Evolutionary conservation across 2,113 vertebrate genomes (phyloP).

Genomic region (Empidonax traillii): DNA sequence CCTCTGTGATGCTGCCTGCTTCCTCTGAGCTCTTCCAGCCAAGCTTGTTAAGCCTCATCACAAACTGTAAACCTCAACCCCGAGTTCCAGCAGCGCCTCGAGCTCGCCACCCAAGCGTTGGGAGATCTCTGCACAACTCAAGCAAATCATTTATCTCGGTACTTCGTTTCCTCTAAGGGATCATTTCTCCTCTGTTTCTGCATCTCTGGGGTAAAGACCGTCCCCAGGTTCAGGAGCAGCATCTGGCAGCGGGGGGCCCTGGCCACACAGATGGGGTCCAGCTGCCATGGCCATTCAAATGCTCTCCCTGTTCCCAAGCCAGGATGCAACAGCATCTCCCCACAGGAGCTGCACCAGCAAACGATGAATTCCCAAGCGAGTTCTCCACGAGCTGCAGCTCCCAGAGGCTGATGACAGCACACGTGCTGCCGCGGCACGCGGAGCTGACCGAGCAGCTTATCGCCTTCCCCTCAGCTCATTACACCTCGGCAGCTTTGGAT

Average conservation of each 20-base stretch:
- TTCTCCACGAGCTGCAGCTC: not conserved
- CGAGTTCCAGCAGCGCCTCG: not conserved
- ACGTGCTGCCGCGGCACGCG: not conserved
- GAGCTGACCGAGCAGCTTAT: constrained; percentile 6
- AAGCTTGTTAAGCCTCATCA: constrained; percentile 37
- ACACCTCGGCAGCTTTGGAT: not conserved
- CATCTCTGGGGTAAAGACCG: not conserved
- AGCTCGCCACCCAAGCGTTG: constrained; percentile 30
- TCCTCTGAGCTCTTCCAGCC: not conserved
- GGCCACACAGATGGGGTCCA: fast-evolving
- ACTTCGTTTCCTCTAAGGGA: not conserved
- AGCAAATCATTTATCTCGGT: not conserved
- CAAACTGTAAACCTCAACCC: constrained; percentile 34
- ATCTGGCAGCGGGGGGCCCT: fast-evolving
- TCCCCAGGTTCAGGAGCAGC: not conserved
- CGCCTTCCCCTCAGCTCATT: not conserved
- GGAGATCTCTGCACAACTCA: not conserved
- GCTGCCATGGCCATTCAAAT: fast-evolving
- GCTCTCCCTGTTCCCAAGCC: not conserved
- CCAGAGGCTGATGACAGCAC: not conserved
- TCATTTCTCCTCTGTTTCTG: not conserved
- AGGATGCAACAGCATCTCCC: not conserved
- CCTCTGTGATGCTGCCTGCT: not conserved
- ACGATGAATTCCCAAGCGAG: not conserved
- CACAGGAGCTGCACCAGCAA: not conserved